Percentiles rank a stretch among this genome's conserved stretches.
Conservation (phyloP, 1,140 invertebrate genomes). For the Philaenus spumarius region DNA sequence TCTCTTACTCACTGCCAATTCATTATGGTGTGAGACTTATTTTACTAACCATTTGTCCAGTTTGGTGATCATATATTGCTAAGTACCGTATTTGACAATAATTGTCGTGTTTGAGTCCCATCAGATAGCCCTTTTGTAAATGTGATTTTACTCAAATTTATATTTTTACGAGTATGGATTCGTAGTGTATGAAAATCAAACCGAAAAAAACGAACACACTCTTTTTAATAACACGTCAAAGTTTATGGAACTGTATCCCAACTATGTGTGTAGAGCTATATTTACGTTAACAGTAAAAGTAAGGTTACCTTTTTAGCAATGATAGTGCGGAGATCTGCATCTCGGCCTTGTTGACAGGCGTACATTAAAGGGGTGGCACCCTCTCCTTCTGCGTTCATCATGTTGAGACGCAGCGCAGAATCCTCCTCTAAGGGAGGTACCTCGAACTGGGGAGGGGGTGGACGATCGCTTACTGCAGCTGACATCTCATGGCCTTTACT, state of each 20-base stretch:
- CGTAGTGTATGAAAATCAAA: neutral
- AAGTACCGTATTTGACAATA: too few relatives aligned
- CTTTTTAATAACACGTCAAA: neutral
- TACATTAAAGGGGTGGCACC: slow-evolving; percentile 78
- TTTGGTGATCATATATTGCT: too few relatives aligned
- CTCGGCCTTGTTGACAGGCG: slow-evolving; percentile 70
- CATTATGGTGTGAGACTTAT: too few relatives aligned
- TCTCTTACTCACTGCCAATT: too few relatives aligned
- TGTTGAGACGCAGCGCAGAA: neutral
- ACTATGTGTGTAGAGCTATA: neutral
- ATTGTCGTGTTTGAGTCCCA: too few relatives aligned
- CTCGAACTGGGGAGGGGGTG: slow-evolving; percentile 5
- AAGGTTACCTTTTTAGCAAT: slow-evolving; percentile 25
- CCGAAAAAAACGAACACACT: neutral
- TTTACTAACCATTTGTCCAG: too few relatives aligned
- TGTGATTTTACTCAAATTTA: too few relatives aligned
- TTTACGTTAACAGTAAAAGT: too few relatives aligned
- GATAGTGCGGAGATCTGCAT: slow-evolving; percentile 39
- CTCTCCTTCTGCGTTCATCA: slow-evolving; percentile 13
- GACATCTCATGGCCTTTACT: slow-evolving; percentile 7
- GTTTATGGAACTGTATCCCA: neutral
- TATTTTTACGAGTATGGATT: too few relatives aligned
- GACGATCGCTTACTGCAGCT: slow-evolving; percentile 3
- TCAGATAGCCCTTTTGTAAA: too few relatives aligned
- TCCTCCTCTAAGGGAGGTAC: neutral